Base-by-base conservation (phyloP, 2,797 vertebrate genomes). In the Nyctibius grandis region DNA sequence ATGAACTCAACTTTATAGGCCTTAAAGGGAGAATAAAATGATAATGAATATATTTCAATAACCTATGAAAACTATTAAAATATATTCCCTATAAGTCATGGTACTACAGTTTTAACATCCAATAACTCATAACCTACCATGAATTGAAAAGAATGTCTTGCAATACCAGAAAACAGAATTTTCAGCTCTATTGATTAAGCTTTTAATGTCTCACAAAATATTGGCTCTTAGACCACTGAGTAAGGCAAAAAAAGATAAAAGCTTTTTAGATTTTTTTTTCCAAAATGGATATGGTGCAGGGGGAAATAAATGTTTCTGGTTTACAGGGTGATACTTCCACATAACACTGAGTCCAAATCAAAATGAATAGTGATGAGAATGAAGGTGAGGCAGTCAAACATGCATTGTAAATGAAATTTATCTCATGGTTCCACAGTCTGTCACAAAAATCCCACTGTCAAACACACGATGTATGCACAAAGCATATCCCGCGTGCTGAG, bases 21-120 rank as follows among this genome's bases (percentile, higher is more conserved):
- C 89, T 84, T 97, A 69, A 81, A 93, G 90, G 69, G 20, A 95
- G 83, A 97, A 95, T 92, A 88, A 95, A 96, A 89, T 72, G 12
- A 72, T 80, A 95, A 95, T 85, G 82, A 94, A 87, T 91, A 82
- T 38, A 85, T 95, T 95, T 96, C 77, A 95, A 85, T 81, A 92
- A 88, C 85, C 81, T 82, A 73, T 45, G 59, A 88, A 93, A 95
- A 94, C 73, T 79, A 93, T 94, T 93, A 81, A 89, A 95, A 94
- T 91, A 81, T 79, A 86, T 93, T 91, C 68, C 59, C 45, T 94
- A 0, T 65, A 95, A 89, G 91, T 89, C 67, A 91, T 53, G 88
- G 89, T 74, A 89, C 31, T 73, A 70, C 51, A 93, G 64, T 88
- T 95, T 91, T 88, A 95, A 88, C 25, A 93, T 54, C 53, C 64